These are phyloP conservation scores for Stenoptilia bipunctidactyla DNA, from an alignment of 2,888 invertebrate genomes.

Conservation along the genomic window DNA sequence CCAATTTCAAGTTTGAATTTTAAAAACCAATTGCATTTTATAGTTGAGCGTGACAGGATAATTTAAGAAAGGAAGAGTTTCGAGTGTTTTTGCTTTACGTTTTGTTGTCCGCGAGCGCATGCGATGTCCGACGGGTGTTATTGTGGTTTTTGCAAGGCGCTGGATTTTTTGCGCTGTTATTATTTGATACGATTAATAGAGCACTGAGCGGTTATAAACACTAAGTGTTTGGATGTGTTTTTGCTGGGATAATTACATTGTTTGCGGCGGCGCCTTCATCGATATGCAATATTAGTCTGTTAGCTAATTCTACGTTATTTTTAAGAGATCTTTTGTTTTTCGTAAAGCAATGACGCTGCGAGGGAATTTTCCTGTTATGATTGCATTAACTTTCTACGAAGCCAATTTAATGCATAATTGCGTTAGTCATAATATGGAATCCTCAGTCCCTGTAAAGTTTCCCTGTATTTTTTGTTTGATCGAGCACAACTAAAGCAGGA, in stretches of 20 bases:
- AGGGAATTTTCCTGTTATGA: too few species aligned
- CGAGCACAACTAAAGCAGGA: constrained; percentile 45
- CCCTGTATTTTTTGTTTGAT: too few species aligned
- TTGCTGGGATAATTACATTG: background rate
- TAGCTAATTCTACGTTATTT: too few species aligned
- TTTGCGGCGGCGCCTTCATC: background rate
- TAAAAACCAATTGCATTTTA: constrained; percentile 66
- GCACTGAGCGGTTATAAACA: constrained; percentile 39
- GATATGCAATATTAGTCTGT: background rate
- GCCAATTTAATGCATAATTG: too few species aligned
- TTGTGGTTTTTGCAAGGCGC: constrained; percentile 36
- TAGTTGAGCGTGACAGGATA: constrained; percentile 69
- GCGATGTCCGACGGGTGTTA: constrained; percentile 28
- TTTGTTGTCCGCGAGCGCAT: constrained; percentile 34
- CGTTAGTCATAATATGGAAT: too few species aligned
- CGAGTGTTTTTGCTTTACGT: constrained; percentile 29
- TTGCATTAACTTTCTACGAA: too few species aligned
- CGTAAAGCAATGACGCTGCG: too few species aligned
- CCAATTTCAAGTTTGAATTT: constrained; percentile 42
- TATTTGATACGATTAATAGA: constrained; percentile 37
- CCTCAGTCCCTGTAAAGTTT: too few species aligned
- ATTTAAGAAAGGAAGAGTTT: constrained; percentile 60
- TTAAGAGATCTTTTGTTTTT: background rate
- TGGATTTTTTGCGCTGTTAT: constrained; percentile 36
- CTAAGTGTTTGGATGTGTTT: constrained; percentile 5